Percentiles rank a stretch among this genome's conserved stretches.
These are phyloP conservation scores for Cassiopea xamachana DNA, from an alignment of 30 jellyfish, hydroid and myxozoan genomes.

Conservation along the genomic window DNA sequence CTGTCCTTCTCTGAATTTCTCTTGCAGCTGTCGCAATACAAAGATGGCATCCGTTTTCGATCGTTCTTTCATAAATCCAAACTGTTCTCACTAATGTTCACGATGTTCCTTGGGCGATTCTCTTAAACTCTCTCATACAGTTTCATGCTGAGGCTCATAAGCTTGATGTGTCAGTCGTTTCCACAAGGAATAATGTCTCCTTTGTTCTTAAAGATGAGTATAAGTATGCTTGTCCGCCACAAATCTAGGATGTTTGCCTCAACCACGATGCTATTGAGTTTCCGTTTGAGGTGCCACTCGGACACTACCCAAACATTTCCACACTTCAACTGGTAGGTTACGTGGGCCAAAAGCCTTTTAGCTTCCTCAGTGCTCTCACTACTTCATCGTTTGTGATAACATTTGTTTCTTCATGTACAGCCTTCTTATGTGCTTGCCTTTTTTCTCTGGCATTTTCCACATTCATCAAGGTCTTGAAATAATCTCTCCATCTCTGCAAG, in stretches of 20 bases:
- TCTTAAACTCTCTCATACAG: background rate
- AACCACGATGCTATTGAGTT: slow-evolving; percentile 1
- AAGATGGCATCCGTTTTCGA: background rate
- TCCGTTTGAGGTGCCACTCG: background rate
- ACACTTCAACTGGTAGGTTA: slow-evolving; percentile 34
- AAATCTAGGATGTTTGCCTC: slow-evolving; percentile 22
- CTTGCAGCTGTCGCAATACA: background rate
- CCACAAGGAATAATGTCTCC: background rate
- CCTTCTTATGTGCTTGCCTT: background rate
- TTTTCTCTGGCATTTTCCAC: slow-evolving; percentile 22
- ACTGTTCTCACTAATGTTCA: background rate
- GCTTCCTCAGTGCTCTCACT: slow-evolving; percentile 9
- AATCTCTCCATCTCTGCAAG: slow-evolving; percentile 25
- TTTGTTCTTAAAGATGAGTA: slow-evolving; percentile 37
- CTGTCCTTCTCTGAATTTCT: background rate
- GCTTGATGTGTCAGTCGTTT: background rate
- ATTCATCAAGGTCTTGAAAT: slow-evolving; percentile 16
- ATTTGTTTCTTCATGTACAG: background rate
- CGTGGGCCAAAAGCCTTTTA: slow-evolving; percentile 56
- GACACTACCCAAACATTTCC: slow-evolving; percentile 17
- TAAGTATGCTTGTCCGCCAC: slow-evolving; percentile 15
- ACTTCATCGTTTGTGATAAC: slow-evolving; percentile 14
- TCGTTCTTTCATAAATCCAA: background rate
- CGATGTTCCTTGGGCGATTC: background rate
- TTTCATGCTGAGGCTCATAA: background rate